A percentile compares a stretch with the other conserved stretches of the same genome.
phyloP scores from a whole-genome alignment of 64 coral and sea anemone species.

The Montipora sp. region DNA sequence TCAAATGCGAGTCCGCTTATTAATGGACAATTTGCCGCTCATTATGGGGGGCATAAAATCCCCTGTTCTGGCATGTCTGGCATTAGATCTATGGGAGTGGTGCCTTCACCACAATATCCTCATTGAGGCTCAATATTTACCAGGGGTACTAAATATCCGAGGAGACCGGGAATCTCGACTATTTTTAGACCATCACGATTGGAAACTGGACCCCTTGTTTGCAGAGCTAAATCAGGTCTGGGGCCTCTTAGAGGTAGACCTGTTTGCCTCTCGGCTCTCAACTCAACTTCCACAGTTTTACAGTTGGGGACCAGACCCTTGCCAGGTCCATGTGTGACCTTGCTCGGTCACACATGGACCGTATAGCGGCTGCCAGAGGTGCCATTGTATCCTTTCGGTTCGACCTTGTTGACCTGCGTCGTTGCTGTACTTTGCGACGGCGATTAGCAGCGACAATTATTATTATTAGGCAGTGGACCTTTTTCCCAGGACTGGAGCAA shows the following conservation, averaged over 20 bases:
- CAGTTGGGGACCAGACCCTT: conserved; percentile 60
- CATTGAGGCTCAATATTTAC: conserved; percentile 3
- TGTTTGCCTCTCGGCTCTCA: conserved; percentile 53
- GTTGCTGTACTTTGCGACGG: too few species aligned
- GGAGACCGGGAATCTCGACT: conserved; percentile 37
- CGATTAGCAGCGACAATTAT: too few species aligned
- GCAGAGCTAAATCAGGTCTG: conserved; percentile 39
- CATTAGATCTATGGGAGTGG: conserved; percentile 53
- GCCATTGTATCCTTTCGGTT: too few species aligned
- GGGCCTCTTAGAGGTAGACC: conserved; percentile 49
- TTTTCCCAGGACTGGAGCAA: conserved; percentile 57
- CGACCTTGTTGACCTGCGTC: too few species aligned
- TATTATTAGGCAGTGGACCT: conserved; percentile 9
- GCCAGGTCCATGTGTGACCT: background rate
- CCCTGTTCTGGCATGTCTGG: conserved; percentile 23
- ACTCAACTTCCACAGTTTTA: conserved; percentile 37
- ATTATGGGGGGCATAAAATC: background rate
- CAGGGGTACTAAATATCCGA: conserved; percentile 46
- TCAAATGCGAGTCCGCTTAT: background rate
- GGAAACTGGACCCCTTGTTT: conserved; percentile 56
- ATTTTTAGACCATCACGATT: conserved; percentile 36
- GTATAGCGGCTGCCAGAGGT: too few species aligned
- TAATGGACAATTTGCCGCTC: conserved; percentile 56
- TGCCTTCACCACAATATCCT: conserved; percentile 31
- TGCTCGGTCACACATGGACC: too few species aligned